A percentile compares a stretch with the other conserved stretches of the same genome.
phyloP scores from a whole-genome alignment of 1,140 invertebrate genomes.

The Drosophila nigromelanica region DNA sequence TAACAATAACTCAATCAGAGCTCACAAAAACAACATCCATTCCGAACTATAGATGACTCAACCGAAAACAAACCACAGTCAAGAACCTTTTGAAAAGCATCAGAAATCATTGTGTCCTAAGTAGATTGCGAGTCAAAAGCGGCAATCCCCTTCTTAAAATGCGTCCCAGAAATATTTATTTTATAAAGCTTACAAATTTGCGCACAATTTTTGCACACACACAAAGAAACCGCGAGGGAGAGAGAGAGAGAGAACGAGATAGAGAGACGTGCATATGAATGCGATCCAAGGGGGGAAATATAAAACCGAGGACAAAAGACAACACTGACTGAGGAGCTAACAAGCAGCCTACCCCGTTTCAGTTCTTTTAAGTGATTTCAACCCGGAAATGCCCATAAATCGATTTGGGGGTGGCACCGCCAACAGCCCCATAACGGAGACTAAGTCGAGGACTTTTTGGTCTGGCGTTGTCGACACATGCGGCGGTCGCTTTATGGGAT shows the following conservation, averaged over 20 bases:
- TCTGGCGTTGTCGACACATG: constrained; percentile 22
- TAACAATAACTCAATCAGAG: constrained; percentile 48
- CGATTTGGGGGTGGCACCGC: constrained; percentile 52
- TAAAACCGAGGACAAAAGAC: constrained; percentile 61
- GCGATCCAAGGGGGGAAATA: constrained; percentile 29
- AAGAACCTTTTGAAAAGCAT: constrained; percentile 5
- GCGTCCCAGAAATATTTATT: constrained; percentile 60
- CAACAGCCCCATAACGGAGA: background rate
- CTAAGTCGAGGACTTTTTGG: constrained; percentile 23
- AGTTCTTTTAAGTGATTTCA: constrained; percentile 76
- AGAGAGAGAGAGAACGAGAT: constrained; percentile 6
- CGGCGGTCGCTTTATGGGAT: constrained; percentile 52
- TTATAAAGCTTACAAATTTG: constrained; percentile 78
- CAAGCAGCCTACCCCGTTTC: constrained; percentile 40
- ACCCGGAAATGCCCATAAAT: constrained; percentile 80
- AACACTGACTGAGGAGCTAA: constrained; percentile 49
- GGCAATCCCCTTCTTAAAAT: constrained; percentile 7
- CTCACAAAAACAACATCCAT: constrained; percentile 2
- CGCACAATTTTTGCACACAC: constrained; percentile 46
- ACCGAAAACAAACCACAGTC: constrained; percentile 14
- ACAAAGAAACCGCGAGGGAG: constrained; percentile 22
- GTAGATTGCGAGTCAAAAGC: constrained; percentile 38
- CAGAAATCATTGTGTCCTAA: constrained; percentile 33
- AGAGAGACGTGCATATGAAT: constrained; percentile 30
- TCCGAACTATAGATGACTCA: constrained; percentile 20